A percentile compares a stretch with the other conserved stretches of the same genome.
Evolutionary conservation across 2,888 invertebrate species (phyloP).

Genomic region (Sarcophaga variegata): DNA sequence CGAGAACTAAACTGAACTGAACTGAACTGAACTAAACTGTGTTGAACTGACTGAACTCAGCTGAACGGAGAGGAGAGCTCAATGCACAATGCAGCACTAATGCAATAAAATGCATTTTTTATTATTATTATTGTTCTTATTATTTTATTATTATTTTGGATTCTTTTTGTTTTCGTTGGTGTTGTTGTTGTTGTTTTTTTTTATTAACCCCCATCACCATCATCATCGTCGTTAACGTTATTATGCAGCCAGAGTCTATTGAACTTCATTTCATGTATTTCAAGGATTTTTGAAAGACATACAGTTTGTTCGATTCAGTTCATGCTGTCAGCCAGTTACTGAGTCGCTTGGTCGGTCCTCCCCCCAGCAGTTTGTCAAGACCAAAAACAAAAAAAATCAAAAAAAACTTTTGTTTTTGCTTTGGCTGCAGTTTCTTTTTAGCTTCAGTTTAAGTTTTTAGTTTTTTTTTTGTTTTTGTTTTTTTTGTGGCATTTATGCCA

Average conservation of each 20-base stretch:
- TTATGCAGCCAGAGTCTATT: conserved; percentile 53
- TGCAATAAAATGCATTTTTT: conserved; percentile 66
- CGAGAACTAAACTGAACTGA: neutral
- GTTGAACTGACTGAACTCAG: neutral
- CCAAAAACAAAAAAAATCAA: neutral
- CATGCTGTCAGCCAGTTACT: neutral
- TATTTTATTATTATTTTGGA: neutral
- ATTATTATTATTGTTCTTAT: conserved; percentile 15
- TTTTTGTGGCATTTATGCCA: neutral
- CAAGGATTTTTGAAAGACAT: conserved; percentile 70
- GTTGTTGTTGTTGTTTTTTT: neutral
- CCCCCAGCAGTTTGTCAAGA: conserved; percentile 9
- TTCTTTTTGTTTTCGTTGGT: conserved; percentile 21
- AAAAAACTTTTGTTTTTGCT: neutral
- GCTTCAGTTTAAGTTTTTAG: neutral
- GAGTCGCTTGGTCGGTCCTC: conserved; percentile 3
- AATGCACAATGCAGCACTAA: conserved; percentile 39
- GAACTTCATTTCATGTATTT: conserved; percentile 61
- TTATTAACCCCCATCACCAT: conserved; percentile 58
- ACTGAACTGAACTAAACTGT: neutral
- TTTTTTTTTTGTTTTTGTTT: neutral
- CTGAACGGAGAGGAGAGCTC: neutral
- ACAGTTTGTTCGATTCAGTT: conserved; percentile 14
- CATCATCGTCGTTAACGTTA: neutral
- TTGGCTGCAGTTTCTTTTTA: conserved; percentile 23